phyloP scores from a whole-genome alignment of 2,797 vertebrate species.

The Acrossocheilus fasciatus region DNA sequence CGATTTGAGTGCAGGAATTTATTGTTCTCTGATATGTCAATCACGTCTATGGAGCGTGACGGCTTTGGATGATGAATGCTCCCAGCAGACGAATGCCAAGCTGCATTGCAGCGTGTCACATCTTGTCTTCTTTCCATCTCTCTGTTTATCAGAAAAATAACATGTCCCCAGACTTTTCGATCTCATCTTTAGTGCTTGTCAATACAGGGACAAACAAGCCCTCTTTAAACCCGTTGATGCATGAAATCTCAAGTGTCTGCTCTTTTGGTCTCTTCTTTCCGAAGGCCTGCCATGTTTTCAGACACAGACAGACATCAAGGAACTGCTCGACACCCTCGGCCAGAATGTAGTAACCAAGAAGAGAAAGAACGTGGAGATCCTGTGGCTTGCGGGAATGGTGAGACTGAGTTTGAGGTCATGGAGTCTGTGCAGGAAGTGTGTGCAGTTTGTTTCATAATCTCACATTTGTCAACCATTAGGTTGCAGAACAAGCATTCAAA shows the following conservation, averaged over 20 bases:
- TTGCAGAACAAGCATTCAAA: neutral
- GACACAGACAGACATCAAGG: conserved; percentile 92
- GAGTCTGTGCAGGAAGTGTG: neutral
- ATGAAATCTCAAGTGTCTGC: conserved; percentile 9
- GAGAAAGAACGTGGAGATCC: conserved; percentile 97
- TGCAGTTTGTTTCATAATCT: neutral
- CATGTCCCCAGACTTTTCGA: neutral
- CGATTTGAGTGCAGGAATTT: neutral
- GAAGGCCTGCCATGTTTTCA: conserved; percentile 93
- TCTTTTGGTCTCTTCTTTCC: neutral
- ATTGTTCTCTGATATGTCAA: neutral
- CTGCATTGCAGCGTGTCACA: conserved; percentile 18
- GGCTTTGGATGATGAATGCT: neutral
- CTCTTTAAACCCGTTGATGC: neutral
- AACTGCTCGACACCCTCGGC: conserved; percentile 93
- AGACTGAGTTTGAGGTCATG: conserved; percentile 58
- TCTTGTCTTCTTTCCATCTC: conserved; percentile 27
- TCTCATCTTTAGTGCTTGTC: conserved; percentile 26
- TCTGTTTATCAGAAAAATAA: conserved; percentile 31
- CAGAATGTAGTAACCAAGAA: conserved; percentile 96
- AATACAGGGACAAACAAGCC: neutral
- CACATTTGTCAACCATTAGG: neutral
- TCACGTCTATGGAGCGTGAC: conserved; percentile 26
- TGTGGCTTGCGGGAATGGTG: conserved; percentile 95
- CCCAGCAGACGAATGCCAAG: conserved; percentile 5